Base-by-base conservation (phyloP, 2,888 invertebrate species). In the Clistopyga incitator region DNA sequence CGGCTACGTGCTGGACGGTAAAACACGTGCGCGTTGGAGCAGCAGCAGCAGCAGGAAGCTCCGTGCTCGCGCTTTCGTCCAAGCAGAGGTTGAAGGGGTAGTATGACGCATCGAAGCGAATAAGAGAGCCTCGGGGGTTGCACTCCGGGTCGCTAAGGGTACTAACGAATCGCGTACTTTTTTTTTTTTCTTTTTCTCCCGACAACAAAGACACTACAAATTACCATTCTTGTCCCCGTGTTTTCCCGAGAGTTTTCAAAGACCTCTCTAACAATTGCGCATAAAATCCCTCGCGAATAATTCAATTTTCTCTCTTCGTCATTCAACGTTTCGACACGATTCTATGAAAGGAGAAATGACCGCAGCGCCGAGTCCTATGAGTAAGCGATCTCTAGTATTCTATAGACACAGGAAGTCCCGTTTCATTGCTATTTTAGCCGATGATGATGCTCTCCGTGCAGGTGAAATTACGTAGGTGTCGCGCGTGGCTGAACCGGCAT, bases 11-110 rank as follows among this genome's bases (percentile, higher is more conserved):
- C 71, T 76, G 56, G 67, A 81, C 56, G 75, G 59, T 70, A 64
- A 78, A 78, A 78, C 81, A 81, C 81, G 84, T 81, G 81, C 34
- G 47, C 54, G 70, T 67, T 59, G 29, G 52, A 79, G 56, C 45
- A n/a, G 6, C 59, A 54, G 25, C 42, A 79, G 56, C 45, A n/a
- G 11, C 59, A 56, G 61, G 3, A 70, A 59, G 3, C 56, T 23
- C 56, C n/a, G 56, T 13, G 1, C 56, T 56, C 56, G 20, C 50
- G 18, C 67, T 20, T 50, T 25, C 50, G 70, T 38, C 70, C 59
- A 4, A 20, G 38, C 15, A 23, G 38, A 8, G 34, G 20, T 29
- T n/a, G 25, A n/a, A 25, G 59, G 59, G 61, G 29, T 29, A 6
- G 61, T n/a, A 67, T n/a, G 76, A 56, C 25, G 61, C 29, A 42